Evolutionary conservation across 2,888 invertebrate species (phyloP).

Genomic region (Griposia aprilina): DNA sequence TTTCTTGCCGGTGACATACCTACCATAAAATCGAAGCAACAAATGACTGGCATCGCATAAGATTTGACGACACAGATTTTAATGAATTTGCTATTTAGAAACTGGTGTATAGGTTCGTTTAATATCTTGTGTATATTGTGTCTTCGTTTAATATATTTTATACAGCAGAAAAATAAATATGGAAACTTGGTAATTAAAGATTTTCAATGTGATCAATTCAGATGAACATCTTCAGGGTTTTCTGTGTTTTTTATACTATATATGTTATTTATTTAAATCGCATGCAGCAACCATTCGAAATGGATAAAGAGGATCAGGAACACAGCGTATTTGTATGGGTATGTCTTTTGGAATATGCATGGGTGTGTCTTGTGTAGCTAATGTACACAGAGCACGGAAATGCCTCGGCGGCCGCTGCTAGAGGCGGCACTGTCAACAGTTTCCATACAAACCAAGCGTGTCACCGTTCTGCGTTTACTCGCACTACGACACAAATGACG

Average conservation of each 20-base stretch:
- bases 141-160: background rate
- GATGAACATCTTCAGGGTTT: background rate
- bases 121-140: background rate
- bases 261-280: constrained; percentile 48
- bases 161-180: background rate
- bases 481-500: background rate
- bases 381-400: background rate
- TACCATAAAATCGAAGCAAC: background rate
- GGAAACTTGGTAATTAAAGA: background rate
- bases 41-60: background rate
- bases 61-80: background rate
- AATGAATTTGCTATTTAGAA: constrained; percentile 6
- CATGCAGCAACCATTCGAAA: constrained; percentile 84
- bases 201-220: constrained; percentile 1
- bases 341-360: constrained; percentile 76
- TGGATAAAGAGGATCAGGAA: constrained; percentile 86
- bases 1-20: background rate
- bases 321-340: constrained; percentile 91
- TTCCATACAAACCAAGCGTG: background rate
- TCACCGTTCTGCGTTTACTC: background rate
- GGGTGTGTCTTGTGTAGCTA: constrained; percentile 19
- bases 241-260: background rate
- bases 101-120: background rate
- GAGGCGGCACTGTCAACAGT: background rate
- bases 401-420: background rate